A percentile compares a stretch with the other conserved stretches of the same genome.
Conservation (phyloP, 2,888 invertebrate genomes). For the Physocephala rufipes region DNA sequence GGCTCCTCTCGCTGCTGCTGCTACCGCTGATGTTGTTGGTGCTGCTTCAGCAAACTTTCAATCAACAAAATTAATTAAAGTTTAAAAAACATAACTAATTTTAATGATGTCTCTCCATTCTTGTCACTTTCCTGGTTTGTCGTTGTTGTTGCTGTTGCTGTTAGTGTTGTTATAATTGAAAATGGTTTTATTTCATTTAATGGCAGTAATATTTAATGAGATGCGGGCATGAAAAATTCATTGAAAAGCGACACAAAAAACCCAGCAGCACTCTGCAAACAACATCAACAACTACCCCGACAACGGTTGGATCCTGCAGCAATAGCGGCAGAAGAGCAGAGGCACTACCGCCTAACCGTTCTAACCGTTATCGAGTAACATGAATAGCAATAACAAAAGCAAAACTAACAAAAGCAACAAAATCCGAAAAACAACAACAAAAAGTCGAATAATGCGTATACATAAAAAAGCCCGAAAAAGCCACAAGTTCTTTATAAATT, state of each 20-base stretch:
- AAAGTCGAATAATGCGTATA: neutral
- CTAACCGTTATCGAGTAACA: too few species aligned
- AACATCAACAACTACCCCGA: neutral
- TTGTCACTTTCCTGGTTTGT: neutral
- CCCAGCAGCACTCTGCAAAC: too few species aligned
- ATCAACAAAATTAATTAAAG: conserved; percentile 9
- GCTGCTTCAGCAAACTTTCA: conserved; percentile 4
- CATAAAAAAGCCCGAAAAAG: conserved; percentile 1
- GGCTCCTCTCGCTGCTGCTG: neutral
- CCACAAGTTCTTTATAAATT: conserved; percentile 8
- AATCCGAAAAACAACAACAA: neutral
- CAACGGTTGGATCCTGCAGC: neutral
- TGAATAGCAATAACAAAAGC: neutral
- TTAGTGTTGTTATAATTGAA: neutral
- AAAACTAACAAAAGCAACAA: too few species aligned
- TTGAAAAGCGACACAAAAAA: conserved; percentile 12
- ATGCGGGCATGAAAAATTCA: conserved; percentile 19
- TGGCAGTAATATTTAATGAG: conserved; percentile 15
- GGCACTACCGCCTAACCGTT: too few species aligned
- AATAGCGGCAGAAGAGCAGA: too few species aligned
- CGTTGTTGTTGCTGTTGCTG: too few species aligned
- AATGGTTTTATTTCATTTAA: neutral
- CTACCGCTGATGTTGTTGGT: neutral
- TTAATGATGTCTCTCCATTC: neutral
- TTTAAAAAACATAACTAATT: neutral